Percentiles rank a stretch among this genome's conserved stretches.
phyloP scores from a whole-genome alignment of 1,140 invertebrate genomes.

The Heliconius melpomene region DNA sequence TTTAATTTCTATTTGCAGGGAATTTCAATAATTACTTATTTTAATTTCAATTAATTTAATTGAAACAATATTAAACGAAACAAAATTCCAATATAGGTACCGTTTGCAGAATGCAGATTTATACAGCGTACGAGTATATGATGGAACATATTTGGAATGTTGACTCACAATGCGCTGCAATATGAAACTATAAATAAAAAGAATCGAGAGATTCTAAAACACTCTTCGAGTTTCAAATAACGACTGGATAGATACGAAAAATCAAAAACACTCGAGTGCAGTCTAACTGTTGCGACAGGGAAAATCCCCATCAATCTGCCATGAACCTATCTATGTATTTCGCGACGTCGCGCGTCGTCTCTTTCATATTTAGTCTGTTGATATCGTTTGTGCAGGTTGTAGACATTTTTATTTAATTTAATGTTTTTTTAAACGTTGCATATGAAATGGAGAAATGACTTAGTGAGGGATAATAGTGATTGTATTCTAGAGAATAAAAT shows the following conservation, averaged over 20 bases:
- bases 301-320: slow-evolving; percentile 36
- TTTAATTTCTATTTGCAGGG: too few relatives aligned
- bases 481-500: too few relatives aligned
- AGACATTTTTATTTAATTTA: neutral
- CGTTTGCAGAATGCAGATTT: too few relatives aligned
- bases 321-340: slow-evolving; percentile 27
- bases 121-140: neutral
- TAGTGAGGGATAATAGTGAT: too few relatives aligned
- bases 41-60: too few relatives aligned
- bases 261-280: slow-evolving; percentile 36
- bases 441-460: too few relatives aligned
- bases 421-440: too few relatives aligned
- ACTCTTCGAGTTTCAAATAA: slow-evolving; percentile 7
- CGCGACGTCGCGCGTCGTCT: slow-evolving; percentile 12
- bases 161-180: slow-evolving; percentile 3
- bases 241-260: slow-evolving; percentile 17
- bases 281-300: slow-evolving; percentile 32
- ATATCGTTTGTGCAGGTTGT: neutral
- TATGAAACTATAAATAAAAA: slow-evolving; percentile 7
- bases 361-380: neutral
- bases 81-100: too few relatives aligned
- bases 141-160: neutral
- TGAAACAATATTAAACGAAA: too few relatives aligned
- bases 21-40: too few relatives aligned
- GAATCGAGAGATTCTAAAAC: slow-evolving; percentile 1